These are phyloP conservation scores for Mythimna pallens DNA, from an alignment of 2,888 invertebrate genomes.

Conservation along the genomic window DNA sequence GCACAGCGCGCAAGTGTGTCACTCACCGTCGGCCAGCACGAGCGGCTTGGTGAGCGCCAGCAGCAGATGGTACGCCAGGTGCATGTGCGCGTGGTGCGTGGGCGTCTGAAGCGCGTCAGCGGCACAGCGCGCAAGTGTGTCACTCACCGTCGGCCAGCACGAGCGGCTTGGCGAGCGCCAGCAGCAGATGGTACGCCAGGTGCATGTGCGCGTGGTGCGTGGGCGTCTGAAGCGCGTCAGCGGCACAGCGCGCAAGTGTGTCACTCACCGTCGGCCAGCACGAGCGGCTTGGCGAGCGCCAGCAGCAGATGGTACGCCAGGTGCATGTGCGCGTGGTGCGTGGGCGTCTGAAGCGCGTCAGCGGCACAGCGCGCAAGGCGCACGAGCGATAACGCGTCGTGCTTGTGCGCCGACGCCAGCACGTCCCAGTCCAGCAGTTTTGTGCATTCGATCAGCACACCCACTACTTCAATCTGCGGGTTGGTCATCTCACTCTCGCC, in stretches of 20 bases:
- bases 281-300: slow-evolving; percentile 68
- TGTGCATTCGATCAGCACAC: slow-evolving; percentile 44
- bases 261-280: slow-evolving; percentile 73
- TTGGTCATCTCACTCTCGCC: slow-evolving; percentile 36
- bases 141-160: background rate
- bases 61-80: slow-evolving; percentile 72
- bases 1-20: no score
- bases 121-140: background rate
- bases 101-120: slow-evolving; percentile 3
- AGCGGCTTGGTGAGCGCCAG: slow-evolving; percentile 66
- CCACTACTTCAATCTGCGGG: slow-evolving; percentile 48
- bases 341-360: slow-evolving; percentile 3
- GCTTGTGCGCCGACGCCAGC: slow-evolving; percentile 38
- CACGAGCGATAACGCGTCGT: background rate
- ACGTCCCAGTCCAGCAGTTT: slow-evolving; percentile 39
- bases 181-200: no score
- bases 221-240: no score
- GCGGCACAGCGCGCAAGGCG: slow-evolving; percentile 4
- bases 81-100: slow-evolving; percentile 65
- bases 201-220: no score
- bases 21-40: slow-evolving; percentile 74
- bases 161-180: background rate
- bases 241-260: no score
- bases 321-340: slow-evolving; percentile 66
- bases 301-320: slow-evolving; percentile 71